These are phyloP conservation scores for Thaleichthys pacificus DNA, from an alignment of 2,797 vertebrate species.

Conservation along the genomic window DNA sequence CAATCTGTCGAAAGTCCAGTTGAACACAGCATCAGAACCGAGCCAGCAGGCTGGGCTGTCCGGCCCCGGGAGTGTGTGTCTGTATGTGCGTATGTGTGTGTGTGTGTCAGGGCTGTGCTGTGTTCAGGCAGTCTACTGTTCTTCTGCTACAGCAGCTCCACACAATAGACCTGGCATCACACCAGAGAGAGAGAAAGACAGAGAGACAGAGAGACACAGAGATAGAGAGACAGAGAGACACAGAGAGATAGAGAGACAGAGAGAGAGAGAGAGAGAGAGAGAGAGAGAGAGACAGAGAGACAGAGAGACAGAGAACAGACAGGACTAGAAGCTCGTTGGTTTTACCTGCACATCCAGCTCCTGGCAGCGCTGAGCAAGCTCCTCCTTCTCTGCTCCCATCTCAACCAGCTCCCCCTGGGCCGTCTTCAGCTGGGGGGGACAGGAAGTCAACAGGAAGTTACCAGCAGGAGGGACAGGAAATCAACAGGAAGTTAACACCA, in stretches of 20 bases:
- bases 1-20: slow-evolving; percentile 76
- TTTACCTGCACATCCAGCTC: slow-evolving; percentile 93
- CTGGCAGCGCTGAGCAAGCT: slow-evolving; percentile 88
- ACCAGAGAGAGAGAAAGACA: not conserved
- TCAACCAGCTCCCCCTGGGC: slow-evolving; percentile 85
- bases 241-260: not conserved
- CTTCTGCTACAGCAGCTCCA: slow-evolving; percentile 71
- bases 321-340: not conserved
- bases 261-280: too few relatives aligned
- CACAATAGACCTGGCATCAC: slow-evolving; percentile 59
- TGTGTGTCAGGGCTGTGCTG: slow-evolving; percentile 5
- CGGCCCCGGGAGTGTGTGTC: not conserved
- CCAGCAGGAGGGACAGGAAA: not conserved
- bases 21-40: slow-evolving; percentile 49
- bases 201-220: not conserved
- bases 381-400: slow-evolving; percentile 87
- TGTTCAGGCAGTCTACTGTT: slow-evolving; percentile 42
- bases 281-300: not conserved
- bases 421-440: slow-evolving; percentile 83
- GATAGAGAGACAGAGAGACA: not conserved
- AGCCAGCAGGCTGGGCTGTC: slow-evolving; percentile 12
- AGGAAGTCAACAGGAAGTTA: not conserved
- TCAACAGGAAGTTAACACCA: not conserved
- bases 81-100: not conserved
- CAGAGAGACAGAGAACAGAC: not conserved